Base-by-base conservation (phyloP, 2,888 invertebrate species). In the Lysandra bellargus region DNA sequence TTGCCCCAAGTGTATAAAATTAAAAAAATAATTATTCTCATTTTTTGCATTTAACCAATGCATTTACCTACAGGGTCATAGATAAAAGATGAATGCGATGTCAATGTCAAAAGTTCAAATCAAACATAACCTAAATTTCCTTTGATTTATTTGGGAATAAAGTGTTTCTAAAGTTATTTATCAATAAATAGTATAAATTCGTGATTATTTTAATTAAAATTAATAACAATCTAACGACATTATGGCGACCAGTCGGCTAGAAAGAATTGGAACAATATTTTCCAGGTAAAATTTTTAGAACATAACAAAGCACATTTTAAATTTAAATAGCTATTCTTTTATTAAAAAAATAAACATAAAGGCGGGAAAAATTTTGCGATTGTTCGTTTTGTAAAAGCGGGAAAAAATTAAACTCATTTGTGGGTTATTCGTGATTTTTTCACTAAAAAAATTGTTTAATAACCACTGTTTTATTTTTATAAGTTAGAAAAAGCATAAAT, bases 251-350 rank as follows among this genome's bases (percentile, higher is more conserved):
- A 96, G 96, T 88, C 95, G 97, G 83, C 92, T 97, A 82, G 97
- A 97, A 91, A 96, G 96, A 89, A 96, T 97, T 85, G 97, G 97
- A 77, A 97, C 97, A 44, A 97, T 97, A 86, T 96, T 95, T 85
- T 94, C 96, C 4, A 95, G 97, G 97, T 97, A 92, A 83, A 87
- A 74, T 53, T 37, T 60, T 78, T n/a, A 57, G 80, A 60, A 44
- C 69, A 75, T 73, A 64, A 9, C 7, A 61, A 64, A 23, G 64
- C 1, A 64, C 30, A 30, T 64, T 64, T 64, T 12, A 64, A 64
- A 64, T 78, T 49, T 60, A 60, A 61, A 33, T 60, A 23, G 73
- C 78, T 61, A 79, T 49, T 73, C 76, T 64, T 4, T 6, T 61
- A 61, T 23, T 7, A 61, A 61, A 79, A 77, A 72, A 78, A 78